Evolutionary conservation across 1,140 invertebrate species (phyloP), one percentile per base, ranked within the genome.

Genomic region (Ips typographus): DNA sequence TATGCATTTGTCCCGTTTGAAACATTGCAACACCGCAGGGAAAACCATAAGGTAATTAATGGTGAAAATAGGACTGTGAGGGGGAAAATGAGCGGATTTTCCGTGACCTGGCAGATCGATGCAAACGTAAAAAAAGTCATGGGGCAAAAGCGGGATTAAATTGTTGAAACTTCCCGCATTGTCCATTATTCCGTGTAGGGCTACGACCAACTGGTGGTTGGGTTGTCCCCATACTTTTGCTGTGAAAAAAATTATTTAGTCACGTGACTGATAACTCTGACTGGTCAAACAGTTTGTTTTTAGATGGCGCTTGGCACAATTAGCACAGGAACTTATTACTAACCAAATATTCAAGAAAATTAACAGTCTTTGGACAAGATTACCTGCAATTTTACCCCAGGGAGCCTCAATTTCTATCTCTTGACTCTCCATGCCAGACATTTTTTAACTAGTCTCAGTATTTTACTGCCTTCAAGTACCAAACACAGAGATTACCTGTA

Each of bases 391-490:
- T 68, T 87, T 84, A n/a, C 92, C 92, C 90, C 89, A 93, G 47
- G 90, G 90, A 8, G 91, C 87, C 2, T 90, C 87, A 73, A 94
- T 91, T 73, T 87, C 77, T 60, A 93, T 83, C 80, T 93, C 91
- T 71, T 87, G 66, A 44, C 67, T 69, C 2, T 66, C 53, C 65
- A 66, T 66, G 37, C 40, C 3, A 8, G 22, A 49, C 1, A 3
- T 49, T 49, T 1, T 22, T 22, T 22, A 22, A 22, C 22, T 22
- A 22, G 22, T 22, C 0, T 0, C 22, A 22, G 22, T 22, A 22
- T 22, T 22, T 22, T 22, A 22, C 22, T 22, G 22, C 22, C 22
- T 22, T 22, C 22, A 22, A 22, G 22, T 22, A 22, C 22, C 22
- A 22, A 22, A 22, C 22, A 22, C 22, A 0, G 22, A 22, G 22